phyloP scores from a whole-genome alignment of 2,113 vertebrate genomes.

The Blennius ocellaris region DNA sequence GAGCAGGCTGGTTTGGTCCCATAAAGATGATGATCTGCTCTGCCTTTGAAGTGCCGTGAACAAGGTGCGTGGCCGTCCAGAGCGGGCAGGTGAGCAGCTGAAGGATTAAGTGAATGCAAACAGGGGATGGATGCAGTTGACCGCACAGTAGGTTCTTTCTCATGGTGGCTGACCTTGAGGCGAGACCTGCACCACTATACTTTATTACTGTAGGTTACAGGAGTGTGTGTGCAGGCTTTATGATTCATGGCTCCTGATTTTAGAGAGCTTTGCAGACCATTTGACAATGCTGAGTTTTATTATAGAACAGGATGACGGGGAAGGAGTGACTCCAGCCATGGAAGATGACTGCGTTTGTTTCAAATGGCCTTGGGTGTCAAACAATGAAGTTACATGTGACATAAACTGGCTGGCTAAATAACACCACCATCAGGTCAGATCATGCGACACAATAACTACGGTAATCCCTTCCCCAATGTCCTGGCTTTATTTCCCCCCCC shows the following conservation, averaged over 20 bases:
- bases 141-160: slow-evolving; percentile 34
- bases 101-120: slow-evolving; percentile 41
- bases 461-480: slow-evolving; percentile 1
- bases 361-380: slow-evolving; percentile 32
- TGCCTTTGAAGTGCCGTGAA: slow-evolving; percentile 28
- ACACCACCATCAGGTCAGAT: slow-evolving; percentile 9
- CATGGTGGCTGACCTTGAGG: slow-evolving; percentile 66
- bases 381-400: slow-evolving; percentile 49
- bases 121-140: slow-evolving; percentile 31
- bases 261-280: slow-evolving; percentile 68
- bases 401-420: slow-evolving; percentile 2
- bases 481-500: slow-evolving; percentile 4
- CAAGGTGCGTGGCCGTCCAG: slow-evolving; percentile 22
- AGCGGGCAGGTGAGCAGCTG: slow-evolving; percentile 11
- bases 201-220: slow-evolving; percentile 67
- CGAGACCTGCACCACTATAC: slow-evolving; percentile 60
- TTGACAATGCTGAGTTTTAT: slow-evolving; percentile 59
- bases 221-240: slow-evolving; percentile 58
- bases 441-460: not conserved
- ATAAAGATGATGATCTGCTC: slow-evolving; percentile 4
- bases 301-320: slow-evolving; percentile 40
- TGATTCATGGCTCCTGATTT: slow-evolving; percentile 71
- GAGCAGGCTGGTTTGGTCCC: slow-evolving; percentile 6
- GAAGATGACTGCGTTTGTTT: slow-evolving; percentile 46
- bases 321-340: slow-evolving; percentile 18